Conservation (phyloP, 2,888 invertebrate species). For the Pseudeuparius sepicola region DNA sequence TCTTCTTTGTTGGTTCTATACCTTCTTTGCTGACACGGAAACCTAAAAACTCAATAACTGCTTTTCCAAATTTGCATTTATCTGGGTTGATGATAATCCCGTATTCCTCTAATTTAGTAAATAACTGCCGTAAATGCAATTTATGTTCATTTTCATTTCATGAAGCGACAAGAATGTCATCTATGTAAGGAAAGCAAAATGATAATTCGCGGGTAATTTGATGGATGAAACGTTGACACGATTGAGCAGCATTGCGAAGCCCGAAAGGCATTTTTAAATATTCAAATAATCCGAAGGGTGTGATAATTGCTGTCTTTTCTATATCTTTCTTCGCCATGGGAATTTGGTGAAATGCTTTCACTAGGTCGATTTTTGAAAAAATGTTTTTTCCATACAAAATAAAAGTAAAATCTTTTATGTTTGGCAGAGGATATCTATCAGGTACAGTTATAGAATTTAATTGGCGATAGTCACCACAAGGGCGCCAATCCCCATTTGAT, state of each 20-base stretch:
- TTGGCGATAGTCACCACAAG: slow-evolving; percentile 23
- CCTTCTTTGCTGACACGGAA: slow-evolving; percentile 23
- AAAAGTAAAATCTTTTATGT: slow-evolving; percentile 23
- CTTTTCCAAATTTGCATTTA: slow-evolving; percentile 29
- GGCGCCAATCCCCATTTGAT: slow-evolving; percentile 9
- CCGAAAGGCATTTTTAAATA: slow-evolving; percentile 33
- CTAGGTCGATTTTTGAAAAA: slow-evolving; percentile 22
- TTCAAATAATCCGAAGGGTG: slow-evolving; percentile 27
- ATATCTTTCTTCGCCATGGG: slow-evolving; percentile 21
- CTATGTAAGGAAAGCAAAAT: slow-evolving; percentile 17
- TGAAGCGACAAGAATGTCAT: slow-evolving; percentile 28
- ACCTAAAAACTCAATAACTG: slow-evolving; percentile 26
- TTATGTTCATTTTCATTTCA: slow-evolving; percentile 19
- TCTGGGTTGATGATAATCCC: slow-evolving; percentile 25
- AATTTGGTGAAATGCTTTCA: slow-evolving; percentile 24
- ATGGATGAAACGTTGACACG: slow-evolving; percentile 35
- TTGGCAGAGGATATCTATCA: slow-evolving; percentile 26
- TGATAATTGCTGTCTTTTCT: slow-evolving; percentile 24
- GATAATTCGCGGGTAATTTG: slow-evolving; percentile 16
- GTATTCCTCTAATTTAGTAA: slow-evolving; percentile 22
- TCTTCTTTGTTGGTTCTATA: slow-evolving; percentile 28
- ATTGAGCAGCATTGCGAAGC: slow-evolving; percentile 35
- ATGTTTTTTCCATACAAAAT: slow-evolving; percentile 17
- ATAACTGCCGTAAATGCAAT: slow-evolving; percentile 21
- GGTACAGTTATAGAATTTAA: slow-evolving; percentile 27